These are phyloP conservation scores for Thomomys bottae DNA, from an alignment of 2,113 vertebrate genomes.

Conservation along the genomic window DNA sequence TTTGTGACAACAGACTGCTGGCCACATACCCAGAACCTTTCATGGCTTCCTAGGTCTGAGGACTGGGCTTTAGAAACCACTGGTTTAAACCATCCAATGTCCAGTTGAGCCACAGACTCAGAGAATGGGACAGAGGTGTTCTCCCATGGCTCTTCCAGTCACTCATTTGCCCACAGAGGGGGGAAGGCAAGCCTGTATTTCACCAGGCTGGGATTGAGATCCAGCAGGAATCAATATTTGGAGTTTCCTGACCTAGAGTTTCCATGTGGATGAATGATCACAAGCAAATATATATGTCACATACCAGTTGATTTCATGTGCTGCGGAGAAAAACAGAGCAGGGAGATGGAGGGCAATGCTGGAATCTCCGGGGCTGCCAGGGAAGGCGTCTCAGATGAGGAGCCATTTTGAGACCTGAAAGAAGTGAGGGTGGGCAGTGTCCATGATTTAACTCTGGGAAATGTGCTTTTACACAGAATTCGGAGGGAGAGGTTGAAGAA, in stretches of 20 bases:
- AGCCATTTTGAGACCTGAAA: not conserved
- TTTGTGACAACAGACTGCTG: too few relatives aligned
- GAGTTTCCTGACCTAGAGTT: not conserved
- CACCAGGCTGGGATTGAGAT: not conserved
- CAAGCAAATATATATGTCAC: not conserved
- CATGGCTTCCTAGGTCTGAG: not conserved
- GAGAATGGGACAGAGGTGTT: not conserved
- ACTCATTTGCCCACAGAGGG: not conserved
- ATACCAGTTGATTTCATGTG: rapidly evolving
- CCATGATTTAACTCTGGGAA: not conserved
- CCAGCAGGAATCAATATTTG: not conserved
- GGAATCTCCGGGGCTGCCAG: not conserved
- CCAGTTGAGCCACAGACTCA: not conserved
- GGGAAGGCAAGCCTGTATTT: not conserved
- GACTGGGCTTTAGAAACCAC: not conserved
- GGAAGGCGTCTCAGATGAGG: not conserved
- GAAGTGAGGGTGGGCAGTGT: not conserved
- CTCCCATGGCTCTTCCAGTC: not conserved
- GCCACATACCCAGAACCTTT: not conserved
- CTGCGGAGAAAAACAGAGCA: not conserved
- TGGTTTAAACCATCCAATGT: too few relatives aligned
- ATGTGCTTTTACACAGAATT: not conserved
- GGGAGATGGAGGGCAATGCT: rapidly evolving
- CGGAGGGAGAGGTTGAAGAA: not conserved
- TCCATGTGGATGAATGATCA: not conserved